Percentiles rank a stretch among this genome's conserved stretches.
Evolutionary conservation across 2,888 invertebrate species (phyloP).

Genomic region (Entomobrya multifasciata): DNA sequence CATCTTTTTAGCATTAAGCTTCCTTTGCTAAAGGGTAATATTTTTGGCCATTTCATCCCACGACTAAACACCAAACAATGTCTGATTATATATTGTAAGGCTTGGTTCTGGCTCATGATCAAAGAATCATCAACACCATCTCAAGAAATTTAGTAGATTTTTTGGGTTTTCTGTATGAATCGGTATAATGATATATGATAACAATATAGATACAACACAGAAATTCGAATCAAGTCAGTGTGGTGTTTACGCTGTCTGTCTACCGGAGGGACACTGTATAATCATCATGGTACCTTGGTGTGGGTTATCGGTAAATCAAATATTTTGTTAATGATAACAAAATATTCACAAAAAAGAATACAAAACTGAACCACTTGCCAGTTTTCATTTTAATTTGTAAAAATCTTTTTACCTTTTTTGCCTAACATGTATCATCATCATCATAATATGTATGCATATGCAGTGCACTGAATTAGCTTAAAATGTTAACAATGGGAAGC

Average conservation of each 20-base stretch:
- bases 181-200: too few relatives aligned
- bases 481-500: conserved; percentile 58
- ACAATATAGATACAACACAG: too few relatives aligned
- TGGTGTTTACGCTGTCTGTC: neutral
- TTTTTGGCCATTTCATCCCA: conserved; percentile 37
- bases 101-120: conserved; percentile 43
- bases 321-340: conserved; percentile 28
- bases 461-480: conserved; percentile 24
- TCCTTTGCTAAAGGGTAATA: conserved; percentile 6
- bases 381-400: conserved; percentile 37
- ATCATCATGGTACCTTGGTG: too few relatives aligned
- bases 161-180: too few relatives aligned
- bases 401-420: conserved; percentile 44
- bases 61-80: conserved; percentile 15
- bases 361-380: neutral
- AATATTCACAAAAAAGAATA: conserved; percentile 14
- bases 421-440: conserved; percentile 16
- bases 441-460: too few relatives aligned
- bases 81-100: neutral
- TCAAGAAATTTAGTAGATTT: too few relatives aligned
- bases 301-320: neutral
- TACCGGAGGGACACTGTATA: neutral
- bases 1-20: conserved; percentile 13
- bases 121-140: conserved; percentile 15
- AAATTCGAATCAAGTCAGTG: conserved; percentile 28